phyloP scores from a whole-genome alignment of 1,140 invertebrate genomes.

The Araneus ventricosus region DNA sequence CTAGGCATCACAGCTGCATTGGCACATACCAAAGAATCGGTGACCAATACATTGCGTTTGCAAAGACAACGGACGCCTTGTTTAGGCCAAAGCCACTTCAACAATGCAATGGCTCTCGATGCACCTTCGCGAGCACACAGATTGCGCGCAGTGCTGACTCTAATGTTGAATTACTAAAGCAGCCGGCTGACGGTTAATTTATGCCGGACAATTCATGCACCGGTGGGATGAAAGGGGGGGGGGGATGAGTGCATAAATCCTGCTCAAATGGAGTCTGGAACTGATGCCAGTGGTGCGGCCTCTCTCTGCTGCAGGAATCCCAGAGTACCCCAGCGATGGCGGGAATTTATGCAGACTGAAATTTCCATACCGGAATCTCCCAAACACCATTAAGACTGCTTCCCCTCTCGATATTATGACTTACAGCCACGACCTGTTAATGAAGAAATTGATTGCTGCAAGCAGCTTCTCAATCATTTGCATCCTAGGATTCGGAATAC shows the following conservation, averaged over 20 bases:
- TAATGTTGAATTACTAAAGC: constrained; percentile 60
- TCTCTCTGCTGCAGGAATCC: neutral
- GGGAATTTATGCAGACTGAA: constrained; percentile 44
- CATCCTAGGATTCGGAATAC: constrained; percentile 14
- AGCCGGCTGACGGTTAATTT: constrained; percentile 65
- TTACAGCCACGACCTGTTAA: constrained; percentile 54
- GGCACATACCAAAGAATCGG: constrained; percentile 56
- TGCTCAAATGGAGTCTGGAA: constrained; percentile 56
- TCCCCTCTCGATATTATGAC: constrained; percentile 25
- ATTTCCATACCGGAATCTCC: constrained; percentile 44
- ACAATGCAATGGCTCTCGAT: neutral
- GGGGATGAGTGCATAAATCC: constrained; percentile 37
- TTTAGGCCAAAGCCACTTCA: constrained; percentile 30
- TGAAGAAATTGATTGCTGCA: constrained; percentile 56
- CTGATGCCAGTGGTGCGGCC: neutral
- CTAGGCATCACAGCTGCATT: neutral
- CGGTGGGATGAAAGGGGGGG: neutral
- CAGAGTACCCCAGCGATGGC: neutral
- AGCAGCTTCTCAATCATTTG: constrained; percentile 18
- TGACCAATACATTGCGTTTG: constrained; percentile 52
- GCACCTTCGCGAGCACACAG: constrained; percentile 12
- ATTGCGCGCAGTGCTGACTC: constrained; percentile 18
- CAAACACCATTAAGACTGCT: constrained; percentile 31
- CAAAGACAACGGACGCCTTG: constrained; percentile 56
- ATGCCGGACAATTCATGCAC: constrained; percentile 71